Base-by-base conservation (phyloP, 2,113 vertebrate genomes). In the Columba janthina region DNA sequence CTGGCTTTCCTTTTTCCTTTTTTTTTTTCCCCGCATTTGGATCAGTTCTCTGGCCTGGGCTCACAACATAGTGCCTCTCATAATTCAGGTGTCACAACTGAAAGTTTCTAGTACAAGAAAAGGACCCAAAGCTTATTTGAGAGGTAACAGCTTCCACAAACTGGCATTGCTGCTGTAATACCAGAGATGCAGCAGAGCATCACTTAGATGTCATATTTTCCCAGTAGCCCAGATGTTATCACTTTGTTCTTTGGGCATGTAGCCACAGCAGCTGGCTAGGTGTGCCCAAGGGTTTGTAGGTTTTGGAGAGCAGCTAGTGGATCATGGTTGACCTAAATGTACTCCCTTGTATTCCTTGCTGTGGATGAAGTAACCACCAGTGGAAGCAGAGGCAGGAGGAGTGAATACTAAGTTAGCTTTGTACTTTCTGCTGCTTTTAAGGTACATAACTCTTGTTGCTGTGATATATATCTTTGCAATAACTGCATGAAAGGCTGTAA, bases 321-420 rank as follows among this genome's bases (percentile, higher is more conserved):
- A 76, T 13, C 40, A 24, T 3, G 3, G 19, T 71, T 62, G 34
- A 28, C 48, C 53, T 72, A 56, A 88, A 67, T 51, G 3, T 13
- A n/a, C 31, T 72, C 19, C 56, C 8, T 42, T 81, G 26, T 61
- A 13, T 44, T 67, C n/a, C 7, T 38, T 51, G 34, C 17, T 61
- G 28, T 61, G 90, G 92, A 15, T 77, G 66, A 87, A 83, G 48
- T 28, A 28, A 78, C 64, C 28, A 57, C 36, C 72, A 72, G 58
- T 12, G 53, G 22, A 72, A 82, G 65, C 72, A 77, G 77, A 73
- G 92, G 48, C 78, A 54, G 72, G 34, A 72, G 83, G 53, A 94
- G 83, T 73, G 83, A 87, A 54, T 67, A 94, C 83, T 93, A 90
- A 83, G 77, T 82, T 38, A n/a, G 40, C 42, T 44, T 44, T 44